phyloP scores from a whole-genome alignment of 2,113 vertebrate species.

The Suncus etruscus region DNA sequence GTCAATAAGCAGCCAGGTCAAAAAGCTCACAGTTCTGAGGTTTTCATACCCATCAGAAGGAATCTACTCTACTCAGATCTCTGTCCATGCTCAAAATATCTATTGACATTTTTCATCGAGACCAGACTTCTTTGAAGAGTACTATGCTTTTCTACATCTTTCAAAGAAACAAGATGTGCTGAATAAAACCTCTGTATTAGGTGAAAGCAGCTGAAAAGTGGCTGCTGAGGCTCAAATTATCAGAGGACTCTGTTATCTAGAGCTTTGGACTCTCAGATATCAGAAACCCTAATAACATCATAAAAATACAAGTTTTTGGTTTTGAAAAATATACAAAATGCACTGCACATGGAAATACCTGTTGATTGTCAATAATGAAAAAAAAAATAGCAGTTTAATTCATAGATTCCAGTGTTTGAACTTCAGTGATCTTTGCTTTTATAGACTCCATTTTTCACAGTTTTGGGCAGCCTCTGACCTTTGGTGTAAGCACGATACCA shows the following conservation, averaged over 20 bases:
- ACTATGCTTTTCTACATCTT: slow-evolving; percentile 66
- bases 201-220: slow-evolving; percentile 68
- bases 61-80: slow-evolving; percentile 69
- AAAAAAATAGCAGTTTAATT: slow-evolving; percentile 70
- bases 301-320: slow-evolving; percentile 87
- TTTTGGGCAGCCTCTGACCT: slow-evolving; percentile 95
- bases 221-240: slow-evolving; percentile 50
- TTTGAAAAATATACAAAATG: slow-evolving; percentile 88
- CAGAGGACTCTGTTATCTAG: slow-evolving; percentile 58
- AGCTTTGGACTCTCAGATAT: slow-evolving; percentile 60
- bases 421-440: slow-evolving; percentile 91
- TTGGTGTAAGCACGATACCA: slow-evolving; percentile 98
- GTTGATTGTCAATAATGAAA: slow-evolving; percentile 88
- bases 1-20: not conserved
- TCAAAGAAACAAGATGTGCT: slow-evolving; percentile 53
- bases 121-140: slow-evolving; percentile 74
- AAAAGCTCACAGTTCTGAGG: slow-evolving; percentile 12
- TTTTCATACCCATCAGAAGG: slow-evolving; percentile 47
- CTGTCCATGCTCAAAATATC: slow-evolving; percentile 86
- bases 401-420: slow-evolving; percentile 28
- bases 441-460: slow-evolving; percentile 87
- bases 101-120: slow-evolving; percentile 85
- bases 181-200: slow-evolving; percentile 56
- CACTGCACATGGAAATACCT: slow-evolving; percentile 79
- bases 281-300: slow-evolving; percentile 87